phyloP scores from a whole-genome alignment of 2,888 invertebrate species.

The Diplazon laetatorius region DNA sequence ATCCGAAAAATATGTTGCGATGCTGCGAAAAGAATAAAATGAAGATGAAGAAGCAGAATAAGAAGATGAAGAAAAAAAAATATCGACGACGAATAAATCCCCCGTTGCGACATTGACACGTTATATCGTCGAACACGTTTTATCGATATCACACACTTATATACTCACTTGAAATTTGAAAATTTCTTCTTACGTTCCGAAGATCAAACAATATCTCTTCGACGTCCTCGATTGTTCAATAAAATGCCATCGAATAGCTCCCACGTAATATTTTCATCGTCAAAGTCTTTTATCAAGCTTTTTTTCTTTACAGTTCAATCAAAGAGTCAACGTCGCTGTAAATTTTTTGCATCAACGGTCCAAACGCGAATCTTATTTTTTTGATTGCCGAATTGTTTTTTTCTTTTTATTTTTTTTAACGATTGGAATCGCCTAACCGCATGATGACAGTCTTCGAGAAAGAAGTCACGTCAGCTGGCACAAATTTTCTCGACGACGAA shows the following conservation, averaged over 20 bases:
- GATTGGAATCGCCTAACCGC: constrained; percentile 8
- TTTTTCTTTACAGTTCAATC: neutral
- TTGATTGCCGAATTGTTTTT: too few species aligned
- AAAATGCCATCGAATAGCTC: neutral
- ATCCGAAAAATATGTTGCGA: constrained; percentile 11
- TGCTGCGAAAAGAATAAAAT: neutral
- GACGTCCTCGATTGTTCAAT: too few species aligned
- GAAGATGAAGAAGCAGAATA: too few species aligned
- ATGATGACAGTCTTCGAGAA: neutral
- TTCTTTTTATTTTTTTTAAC: neutral
- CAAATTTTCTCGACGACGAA: constrained; percentile 15
- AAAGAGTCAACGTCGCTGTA: neutral
- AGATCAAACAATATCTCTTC: too few species aligned
- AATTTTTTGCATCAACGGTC: neutral
- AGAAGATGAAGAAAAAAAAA: too few species aligned
- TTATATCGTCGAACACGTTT: constrained; percentile 10
- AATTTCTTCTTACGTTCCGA: constrained; percentile 4
- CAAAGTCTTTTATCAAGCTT: neutral
- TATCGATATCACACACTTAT: neutral
- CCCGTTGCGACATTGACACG: neutral
- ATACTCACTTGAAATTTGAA: constrained; percentile 25
- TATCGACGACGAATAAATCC: neutral
- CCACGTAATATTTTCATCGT: neutral
- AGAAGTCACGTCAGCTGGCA: constrained; percentile 7
- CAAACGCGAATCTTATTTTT: too few species aligned